These are phyloP conservation scores for Coracopsis vasa DNA, from an alignment of 2,113 vertebrate species.

Conservation along the genomic window DNA sequence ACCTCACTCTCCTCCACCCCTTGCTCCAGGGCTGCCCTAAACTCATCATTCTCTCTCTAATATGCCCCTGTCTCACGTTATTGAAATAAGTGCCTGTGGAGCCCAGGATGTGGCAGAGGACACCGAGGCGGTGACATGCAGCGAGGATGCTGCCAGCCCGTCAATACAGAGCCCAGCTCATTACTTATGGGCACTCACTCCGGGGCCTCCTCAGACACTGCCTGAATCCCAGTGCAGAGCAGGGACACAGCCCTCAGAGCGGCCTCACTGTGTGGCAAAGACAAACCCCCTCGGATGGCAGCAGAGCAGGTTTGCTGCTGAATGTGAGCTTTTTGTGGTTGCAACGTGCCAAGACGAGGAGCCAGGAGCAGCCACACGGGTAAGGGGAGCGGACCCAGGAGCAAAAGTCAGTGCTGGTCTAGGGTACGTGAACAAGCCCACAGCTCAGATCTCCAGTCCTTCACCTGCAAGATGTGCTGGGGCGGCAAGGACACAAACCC, in stretches of 20 bases:
- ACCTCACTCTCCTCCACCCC: background rate
- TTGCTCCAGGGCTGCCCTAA: background rate
- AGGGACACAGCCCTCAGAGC: background rate
- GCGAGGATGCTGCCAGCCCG: background rate
- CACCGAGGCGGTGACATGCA: background rate
- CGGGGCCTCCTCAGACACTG: background rate
- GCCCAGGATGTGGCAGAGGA: background rate
- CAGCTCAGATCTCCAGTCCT: background rate
- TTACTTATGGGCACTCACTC: fast-evolving
- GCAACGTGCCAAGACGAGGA: background rate
- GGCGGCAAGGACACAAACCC: background rate
- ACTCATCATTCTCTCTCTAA: background rate
- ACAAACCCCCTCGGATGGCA: background rate
- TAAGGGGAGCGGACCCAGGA: fast-evolving
- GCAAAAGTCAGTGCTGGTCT: background rate
- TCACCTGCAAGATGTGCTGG: background rate
- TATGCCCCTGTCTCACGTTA: background rate
- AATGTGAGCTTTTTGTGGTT: background rate
- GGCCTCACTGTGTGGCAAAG: fast-evolving
- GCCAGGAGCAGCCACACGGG: fast-evolving
- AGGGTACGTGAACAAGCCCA: fast-evolving
- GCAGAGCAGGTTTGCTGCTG: background rate
- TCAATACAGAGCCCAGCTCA: background rate
- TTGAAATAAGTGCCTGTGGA: background rate
- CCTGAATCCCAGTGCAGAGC: background rate